Evolutionary conservation across 30 jellyfish, hydroid and myxozoan genomes (phyloP).

Genomic region (Mastigias papua): DNA sequence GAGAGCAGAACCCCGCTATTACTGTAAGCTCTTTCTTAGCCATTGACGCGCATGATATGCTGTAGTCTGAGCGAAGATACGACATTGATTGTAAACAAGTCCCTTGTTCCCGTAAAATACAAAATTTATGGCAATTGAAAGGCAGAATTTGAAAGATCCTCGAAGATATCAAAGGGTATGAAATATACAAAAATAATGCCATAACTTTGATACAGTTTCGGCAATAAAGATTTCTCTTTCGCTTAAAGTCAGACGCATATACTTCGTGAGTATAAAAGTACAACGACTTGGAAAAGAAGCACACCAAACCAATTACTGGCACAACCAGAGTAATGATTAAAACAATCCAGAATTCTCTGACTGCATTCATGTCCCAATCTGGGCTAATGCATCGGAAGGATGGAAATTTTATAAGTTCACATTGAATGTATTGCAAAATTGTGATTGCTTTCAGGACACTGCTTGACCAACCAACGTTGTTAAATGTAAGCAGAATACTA

Average conservation of each 20-base stretch:
- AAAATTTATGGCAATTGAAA: constrained; percentile 17
- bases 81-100: constrained; percentile 17
- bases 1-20: neutral
- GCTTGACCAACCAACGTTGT: constrained; percentile 44
- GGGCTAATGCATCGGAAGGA: constrained; percentile 60
- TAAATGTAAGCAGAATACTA: constrained; percentile 4
- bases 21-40: neutral
- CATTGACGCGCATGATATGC: constrained; percentile 13
- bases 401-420: constrained; percentile 30
- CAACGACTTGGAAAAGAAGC: constrained; percentile 21
- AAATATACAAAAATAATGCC: neutral
- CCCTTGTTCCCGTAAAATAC: constrained; percentile 3
- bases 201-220: constrained; percentile 5
- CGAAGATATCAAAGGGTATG: constrained; percentile 46
- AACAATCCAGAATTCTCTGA: constrained; percentile 33
- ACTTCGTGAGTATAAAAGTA: neutral
- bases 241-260: neutral
- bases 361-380: constrained; percentile 37
- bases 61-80: constrained; percentile 41
- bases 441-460: neutral
- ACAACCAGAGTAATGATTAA: constrained; percentile 17
- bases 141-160: constrained; percentile 45
- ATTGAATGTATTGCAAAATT: constrained; percentile 25
- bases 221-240: neutral
- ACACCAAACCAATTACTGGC: neutral